Evolutionary conservation across 2,113 vertebrate genomes (phyloP).

Genomic region (Megatriorchis doriae): DNA sequence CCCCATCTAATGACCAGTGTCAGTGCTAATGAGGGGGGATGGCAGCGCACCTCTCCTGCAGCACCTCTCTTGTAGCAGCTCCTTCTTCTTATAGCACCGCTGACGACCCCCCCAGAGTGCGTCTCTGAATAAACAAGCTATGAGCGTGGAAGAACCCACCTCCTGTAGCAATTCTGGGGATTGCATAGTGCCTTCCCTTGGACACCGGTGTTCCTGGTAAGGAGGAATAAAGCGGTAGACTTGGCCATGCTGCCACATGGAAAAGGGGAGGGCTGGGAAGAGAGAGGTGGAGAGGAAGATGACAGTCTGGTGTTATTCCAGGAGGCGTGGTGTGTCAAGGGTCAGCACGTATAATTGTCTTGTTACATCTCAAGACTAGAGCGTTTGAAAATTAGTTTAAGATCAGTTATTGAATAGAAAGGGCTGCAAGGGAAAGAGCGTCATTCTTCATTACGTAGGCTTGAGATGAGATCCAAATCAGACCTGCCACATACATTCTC

Average conservation of each 20-base stretch:
- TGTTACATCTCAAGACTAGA: slow-evolving; percentile 24
- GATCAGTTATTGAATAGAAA: slow-evolving; percentile 27
- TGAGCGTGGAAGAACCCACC: background rate
- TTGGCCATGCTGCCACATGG: background rate
- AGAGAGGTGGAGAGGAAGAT: background rate
- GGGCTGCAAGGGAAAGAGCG: background rate
- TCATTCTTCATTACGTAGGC: background rate
- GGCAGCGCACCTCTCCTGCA: background rate
- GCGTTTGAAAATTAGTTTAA: slow-evolving; percentile 45
- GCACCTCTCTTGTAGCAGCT: background rate
- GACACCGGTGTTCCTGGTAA: background rate
- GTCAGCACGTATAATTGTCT: slow-evolving; percentile 9
- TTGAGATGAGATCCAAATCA: slow-evolving; percentile 20
- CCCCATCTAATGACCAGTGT: background rate
- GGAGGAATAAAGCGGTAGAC: background rate
- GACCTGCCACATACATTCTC: background rate
- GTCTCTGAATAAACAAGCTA: slow-evolving; percentile 1
- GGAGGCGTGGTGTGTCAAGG: background rate
- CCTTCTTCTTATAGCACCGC: background rate
- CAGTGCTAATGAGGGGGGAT: background rate
- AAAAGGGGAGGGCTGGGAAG: background rate
- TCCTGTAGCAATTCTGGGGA: background rate
- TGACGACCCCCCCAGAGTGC: background rate
- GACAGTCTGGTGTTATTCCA: background rate
- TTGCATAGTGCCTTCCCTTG: background rate